Conservation (phyloP, 1,140 invertebrate species). For the Amphibalanus amphitrite region DNA sequence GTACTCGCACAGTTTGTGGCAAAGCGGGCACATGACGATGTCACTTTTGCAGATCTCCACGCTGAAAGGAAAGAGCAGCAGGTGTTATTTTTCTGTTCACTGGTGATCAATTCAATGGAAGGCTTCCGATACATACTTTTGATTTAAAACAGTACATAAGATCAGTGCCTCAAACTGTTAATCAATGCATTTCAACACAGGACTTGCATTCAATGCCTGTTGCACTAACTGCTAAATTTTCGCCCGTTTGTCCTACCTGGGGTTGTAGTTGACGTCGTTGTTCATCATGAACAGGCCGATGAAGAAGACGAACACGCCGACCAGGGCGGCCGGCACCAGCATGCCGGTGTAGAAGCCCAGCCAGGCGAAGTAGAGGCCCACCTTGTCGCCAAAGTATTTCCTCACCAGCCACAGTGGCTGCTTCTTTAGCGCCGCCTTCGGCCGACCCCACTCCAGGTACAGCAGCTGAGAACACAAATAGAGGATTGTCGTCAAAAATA, state of each 20-base stretch:
- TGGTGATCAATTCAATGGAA: too few species aligned
- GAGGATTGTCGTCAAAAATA: too few species aligned
- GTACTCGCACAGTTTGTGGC: slow-evolving; percentile 67
- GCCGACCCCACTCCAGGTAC: slow-evolving; percentile 76
- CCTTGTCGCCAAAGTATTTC: slow-evolving; percentile 87
- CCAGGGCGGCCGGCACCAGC: slow-evolving; percentile 35
- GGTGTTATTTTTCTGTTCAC: too few species aligned
- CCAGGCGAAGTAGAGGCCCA: slow-evolving; percentile 44
- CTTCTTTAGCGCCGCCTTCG: slow-evolving; percentile 67
- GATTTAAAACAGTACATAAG: slow-evolving; percentile 2
- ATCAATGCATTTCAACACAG: slow-evolving; percentile 21
- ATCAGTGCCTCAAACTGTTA: slow-evolving; percentile 3
- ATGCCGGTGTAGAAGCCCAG: slow-evolving; percentile 41
- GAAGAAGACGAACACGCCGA: slow-evolving; percentile 36
- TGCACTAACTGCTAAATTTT: background rate
- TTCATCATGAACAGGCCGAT: slow-evolving; percentile 32
- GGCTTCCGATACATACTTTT: too few species aligned
- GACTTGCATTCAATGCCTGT: too few species aligned
- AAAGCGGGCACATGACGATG: slow-evolving; percentile 64
- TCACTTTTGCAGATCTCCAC: slow-evolving; percentile 60
- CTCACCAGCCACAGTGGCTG: slow-evolving; percentile 76
- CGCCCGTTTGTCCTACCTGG: slow-evolving; percentile 36
- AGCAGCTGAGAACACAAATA: slow-evolving; percentile 46
- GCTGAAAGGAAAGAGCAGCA: slow-evolving; percentile 28
- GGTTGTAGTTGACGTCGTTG: slow-evolving; percentile 31